Conservation (phyloP, 1,140 invertebrate genomes). For the Temnothorax nylanderi region DNA sequence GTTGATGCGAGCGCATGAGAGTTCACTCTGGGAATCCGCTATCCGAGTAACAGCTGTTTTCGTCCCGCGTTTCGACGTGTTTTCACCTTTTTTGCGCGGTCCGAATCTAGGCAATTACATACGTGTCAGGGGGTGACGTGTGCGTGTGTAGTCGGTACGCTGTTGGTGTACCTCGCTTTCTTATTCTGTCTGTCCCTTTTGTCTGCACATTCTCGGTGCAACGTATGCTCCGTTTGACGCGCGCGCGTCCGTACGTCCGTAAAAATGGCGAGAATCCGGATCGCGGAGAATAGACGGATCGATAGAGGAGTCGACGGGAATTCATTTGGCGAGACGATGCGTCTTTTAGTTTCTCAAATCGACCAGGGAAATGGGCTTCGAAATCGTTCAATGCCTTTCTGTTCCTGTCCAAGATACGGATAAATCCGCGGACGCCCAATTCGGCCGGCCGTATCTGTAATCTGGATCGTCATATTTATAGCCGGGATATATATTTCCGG, state of each 20-base stretch:
- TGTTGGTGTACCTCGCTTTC: conserved; percentile 25
- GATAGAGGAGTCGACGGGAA: conserved; percentile 23
- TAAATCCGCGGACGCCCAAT: conserved; percentile 6
- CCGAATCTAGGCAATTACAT: conserved; percentile 67
- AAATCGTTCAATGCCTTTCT: neutral
- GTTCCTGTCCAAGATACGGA: neutral
- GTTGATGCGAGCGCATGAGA: conserved; percentile 52
- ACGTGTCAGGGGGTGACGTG: conserved; percentile 44
- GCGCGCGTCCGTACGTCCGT: neutral
- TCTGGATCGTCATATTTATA: conserved; percentile 43
- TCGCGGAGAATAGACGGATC: neutral
- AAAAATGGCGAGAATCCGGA: neutral
- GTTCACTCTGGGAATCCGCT: conserved; percentile 67
- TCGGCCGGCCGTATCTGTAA: conserved; percentile 5
- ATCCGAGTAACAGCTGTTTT: conserved; percentile 73
- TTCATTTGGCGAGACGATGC: neutral
- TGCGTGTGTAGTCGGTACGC: neutral
- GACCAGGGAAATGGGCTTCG: neutral
- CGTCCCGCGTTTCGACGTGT: conserved; percentile 43
- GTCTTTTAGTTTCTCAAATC: conserved; percentile 7
- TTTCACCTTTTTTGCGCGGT: conserved; percentile 50
- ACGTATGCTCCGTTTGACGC: neutral
- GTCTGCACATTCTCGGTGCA: conserved; percentile 18
- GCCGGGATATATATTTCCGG: conserved; percentile 13
- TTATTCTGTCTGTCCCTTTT: conserved; percentile 15